Evolutionary conservation across 92 coral and sea anemone species (phyloP), one percentile per base, ranked within the genome.

Genomic region (Epizoanthus ramosus): DNA sequence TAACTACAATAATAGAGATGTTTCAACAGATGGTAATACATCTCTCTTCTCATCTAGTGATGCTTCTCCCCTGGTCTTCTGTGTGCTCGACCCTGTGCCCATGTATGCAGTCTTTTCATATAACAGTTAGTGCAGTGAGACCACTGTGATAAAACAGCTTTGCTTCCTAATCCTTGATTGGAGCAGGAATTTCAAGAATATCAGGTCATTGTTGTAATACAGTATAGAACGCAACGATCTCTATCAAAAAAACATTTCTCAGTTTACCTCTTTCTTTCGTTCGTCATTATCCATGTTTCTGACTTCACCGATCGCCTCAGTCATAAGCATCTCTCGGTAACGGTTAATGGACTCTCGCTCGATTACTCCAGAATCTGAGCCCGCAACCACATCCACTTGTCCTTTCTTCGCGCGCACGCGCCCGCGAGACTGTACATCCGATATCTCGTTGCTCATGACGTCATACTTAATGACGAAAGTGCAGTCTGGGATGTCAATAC

Each of bases 351-450:
- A 77, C 64, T 95, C 98, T 18, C 93, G 92, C 75, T 95, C 91
- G 18, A 92, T 83, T 14, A 91, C 90, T 63, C 88, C 92, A 1
- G 86, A 57, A 66, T 93, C 87, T 8, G 74, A 81, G 12, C 87
- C 92, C 16, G 91, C 88, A 57, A 95, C 89, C 23, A 90, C 86
- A 59, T 90, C 89, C 71, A 88, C 81, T 61, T 87, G 83, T 7
- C 95, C 95, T 57, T 84, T 92, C 56, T 85, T 81, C 28, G 89
- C 91, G 8, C 98, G 91, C 57, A 95, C 92, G 37, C 98, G 94
- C 66, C 98, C 98, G 52, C 98, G 98, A 31, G 98, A 90, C 91
- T 95, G 98, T 6, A 95, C 92, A 54, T 85, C 83, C 17, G 94
- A 91, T 33, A 95, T 95, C 79, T 92, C 97, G 50, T 95, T 95